phyloP scores from a whole-genome alignment of 2,113 vertebrate genomes.

The Apteryx mantelli region DNA sequence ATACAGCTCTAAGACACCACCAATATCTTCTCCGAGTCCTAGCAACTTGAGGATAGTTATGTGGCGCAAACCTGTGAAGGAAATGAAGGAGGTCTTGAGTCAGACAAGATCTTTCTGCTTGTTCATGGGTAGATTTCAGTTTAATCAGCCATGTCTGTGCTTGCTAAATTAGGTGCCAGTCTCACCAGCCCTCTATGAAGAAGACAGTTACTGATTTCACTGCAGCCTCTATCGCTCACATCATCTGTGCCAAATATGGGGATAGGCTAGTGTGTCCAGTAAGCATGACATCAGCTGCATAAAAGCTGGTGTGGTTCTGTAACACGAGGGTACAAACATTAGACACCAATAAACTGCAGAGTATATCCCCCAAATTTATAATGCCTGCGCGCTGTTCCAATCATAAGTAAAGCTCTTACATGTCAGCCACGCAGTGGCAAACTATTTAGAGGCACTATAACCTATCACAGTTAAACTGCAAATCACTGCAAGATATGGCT shows the following conservation, averaged over 20 bases:
- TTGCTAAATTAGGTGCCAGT: neutral
- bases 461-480: neutral
- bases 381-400: neutral
- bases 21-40: conserved; percentile 84
- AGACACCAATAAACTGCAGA: neutral
- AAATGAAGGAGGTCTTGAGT: neutral
- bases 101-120: neutral
- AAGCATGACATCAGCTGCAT: neutral
- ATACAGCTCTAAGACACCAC: conserved; percentile 93
- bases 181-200: neutral
- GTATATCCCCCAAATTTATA: neutral
- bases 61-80: conserved; percentile 88
- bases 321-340: neutral
- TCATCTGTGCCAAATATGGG: neutral
- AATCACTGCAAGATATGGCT: neutral
- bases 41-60: conserved; percentile 93
- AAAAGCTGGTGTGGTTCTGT: neutral
- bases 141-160: neutral
- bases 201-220: neutral
- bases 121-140: neutral
- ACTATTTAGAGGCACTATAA: neutral
- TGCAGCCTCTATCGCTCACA: neutral
- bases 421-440: neutral
- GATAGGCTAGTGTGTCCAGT: neutral
- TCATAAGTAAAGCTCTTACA: neutral